Base-by-base conservation (phyloP, 2,888 invertebrate species). In the Palloptera scutellata region DNA sequence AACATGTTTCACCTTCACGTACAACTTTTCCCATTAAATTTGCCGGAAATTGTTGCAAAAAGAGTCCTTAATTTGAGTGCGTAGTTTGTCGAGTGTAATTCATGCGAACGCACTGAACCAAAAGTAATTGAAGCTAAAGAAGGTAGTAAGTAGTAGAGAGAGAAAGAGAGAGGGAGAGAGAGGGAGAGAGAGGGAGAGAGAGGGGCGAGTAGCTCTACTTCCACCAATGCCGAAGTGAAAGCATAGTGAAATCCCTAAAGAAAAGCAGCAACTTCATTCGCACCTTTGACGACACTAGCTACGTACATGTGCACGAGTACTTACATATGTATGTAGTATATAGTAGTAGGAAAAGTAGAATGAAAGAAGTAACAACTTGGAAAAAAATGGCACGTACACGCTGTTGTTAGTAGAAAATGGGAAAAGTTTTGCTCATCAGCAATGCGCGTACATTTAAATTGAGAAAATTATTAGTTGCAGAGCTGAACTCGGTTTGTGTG, bases 401-500 rank as follows among this genome's bases (percentile, higher is more conserved):
- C 58, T 59, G 41, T 6, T 30, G 30, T 30, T 30, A 4, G 30
- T 30, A 51, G 11, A 48, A 69, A 64, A 59, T 69, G 55, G 54
- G 63, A 64, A 65, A 69, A 69, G 55, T 71, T 69, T 71, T 64
- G 19, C 20, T 66, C 72, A 64, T 67, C 69, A 69, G 60, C 54
- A n/a, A n/a, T 48, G 54, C 20, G 54, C 54, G 20, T 58, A 60
- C 63, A 66, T 45, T 67, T 67, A 66, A 71, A 69, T 73, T 70
- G 70, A 61, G 66, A 61, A 71, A 71, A 59, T 71, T 69, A 73
- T 73, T 67, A 65, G 63, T 60, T 19, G 64, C 62, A 30, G 67
- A 59, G 43, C 58, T 66, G 55, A 42, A 48, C 13, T n/a, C 11
- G 48, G 30, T n/a, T n/a, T n/a, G 30, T 30, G 6, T 30, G 6